These are phyloP conservation scores for Triops cancriformis DNA, from an alignment of 1,140 invertebrate species.

Conservation along the genomic window DNA sequence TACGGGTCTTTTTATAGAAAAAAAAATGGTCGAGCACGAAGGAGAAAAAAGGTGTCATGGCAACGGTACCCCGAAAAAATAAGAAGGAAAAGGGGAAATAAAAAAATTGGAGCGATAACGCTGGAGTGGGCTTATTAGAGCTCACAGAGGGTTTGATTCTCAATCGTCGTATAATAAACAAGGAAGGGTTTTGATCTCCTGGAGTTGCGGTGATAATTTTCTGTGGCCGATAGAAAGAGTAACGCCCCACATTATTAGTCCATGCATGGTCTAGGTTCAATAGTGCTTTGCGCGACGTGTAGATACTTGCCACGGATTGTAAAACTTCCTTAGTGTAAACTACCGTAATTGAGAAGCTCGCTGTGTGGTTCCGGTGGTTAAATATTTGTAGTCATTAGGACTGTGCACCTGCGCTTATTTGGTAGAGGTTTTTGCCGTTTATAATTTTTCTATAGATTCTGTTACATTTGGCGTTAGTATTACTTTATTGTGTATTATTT, in stretches of 20 bases:
- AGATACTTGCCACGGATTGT: not conserved
- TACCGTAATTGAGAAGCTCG: not conserved
- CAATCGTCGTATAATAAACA: not conserved
- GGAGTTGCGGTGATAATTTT: not conserved
- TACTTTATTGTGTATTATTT: no score
- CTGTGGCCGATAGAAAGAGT: not conserved
- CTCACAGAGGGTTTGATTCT: not conserved
- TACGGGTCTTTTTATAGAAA: not conserved
- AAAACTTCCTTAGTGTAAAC: not conserved
- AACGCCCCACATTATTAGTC: not conserved
- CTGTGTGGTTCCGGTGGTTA: not conserved
- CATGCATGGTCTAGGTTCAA: not conserved
- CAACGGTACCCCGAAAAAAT: not conserved
- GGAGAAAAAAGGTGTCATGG: not conserved
- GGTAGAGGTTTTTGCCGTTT: not conserved
- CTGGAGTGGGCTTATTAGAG: not conserved
- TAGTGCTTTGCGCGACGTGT: not conserved
- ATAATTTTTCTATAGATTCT: not conserved
- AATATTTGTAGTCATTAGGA: not conserved
- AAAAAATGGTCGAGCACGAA: not conserved
- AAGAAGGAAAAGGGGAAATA: not conserved
- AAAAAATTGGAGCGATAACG: not conserved
- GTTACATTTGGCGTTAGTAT: no score
- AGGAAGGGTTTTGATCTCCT: not conserved
- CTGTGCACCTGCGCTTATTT: not conserved